Evolutionary conservation across 1,140 invertebrate genomes (phyloP), one percentile per base, ranked within the genome.

Genomic region (Holcopasites calliopsidis): DNA sequence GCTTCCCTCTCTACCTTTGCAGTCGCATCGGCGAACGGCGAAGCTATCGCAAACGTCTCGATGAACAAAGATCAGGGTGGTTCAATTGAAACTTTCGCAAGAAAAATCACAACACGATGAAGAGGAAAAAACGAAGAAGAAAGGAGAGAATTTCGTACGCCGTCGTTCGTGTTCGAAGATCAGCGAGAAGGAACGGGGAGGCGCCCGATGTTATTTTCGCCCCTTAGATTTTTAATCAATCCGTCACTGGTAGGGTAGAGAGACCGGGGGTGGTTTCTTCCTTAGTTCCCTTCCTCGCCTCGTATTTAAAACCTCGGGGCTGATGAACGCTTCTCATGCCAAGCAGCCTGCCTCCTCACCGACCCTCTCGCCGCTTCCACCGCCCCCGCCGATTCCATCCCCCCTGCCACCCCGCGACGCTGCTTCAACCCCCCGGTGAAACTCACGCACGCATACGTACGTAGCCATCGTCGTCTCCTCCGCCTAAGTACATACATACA

Each of bases 251-350:
- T 86, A 85, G 84, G 84, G 88, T 87, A 87, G 88, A 88, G 88
- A 88, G 84, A 86, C 81, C 83, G 89, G 55, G 70, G 71, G 88
- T 89, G 86, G 88, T 89, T 89, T 90, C 90, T 88, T 90, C 85
- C 89, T 89, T 90, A 88, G 90, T 90, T 88, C 87, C 88, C 88
- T 89, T 86, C 87, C 87, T 87, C 86, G 85, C 77, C 87, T 88
- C 88, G 90, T 92, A 92, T 92, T 92, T 92, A 91, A 92, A 92
- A 91, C 89, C 89, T 91, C 90, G 90, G 88, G 91, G 91, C 91
- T 91, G 91, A 92, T 92, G 91, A 92, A 92, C 91, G 89, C 88
- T 90, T 89, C 89, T 91, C 90, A 90, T 90, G 89, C 90, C 90
- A 90, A 90, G 88, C 89, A 89, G 84, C 85, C 85, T 85, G 83